A percentile compares a stretch with the other conserved stretches of the same genome.
phyloP scores from a whole-genome alignment of 2,113 vertebrate genomes.

The Gymnarchus niloticus region DNA sequence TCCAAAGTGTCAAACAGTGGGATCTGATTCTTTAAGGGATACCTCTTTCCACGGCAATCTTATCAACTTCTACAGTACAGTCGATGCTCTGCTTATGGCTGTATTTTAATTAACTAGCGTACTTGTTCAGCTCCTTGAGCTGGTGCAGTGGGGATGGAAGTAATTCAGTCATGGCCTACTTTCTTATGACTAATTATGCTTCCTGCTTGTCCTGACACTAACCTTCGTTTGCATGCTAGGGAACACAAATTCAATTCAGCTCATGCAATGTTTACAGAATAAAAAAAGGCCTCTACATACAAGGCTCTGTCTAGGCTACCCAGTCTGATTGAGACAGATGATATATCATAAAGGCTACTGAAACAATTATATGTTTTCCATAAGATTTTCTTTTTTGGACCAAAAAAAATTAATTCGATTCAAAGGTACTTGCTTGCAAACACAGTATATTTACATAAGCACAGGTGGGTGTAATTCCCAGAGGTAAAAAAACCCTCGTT shows the following conservation, averaged over 20 bases:
- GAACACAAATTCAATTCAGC: conserved; percentile 17
- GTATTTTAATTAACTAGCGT: not conserved
- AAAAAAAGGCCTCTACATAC: not conserved
- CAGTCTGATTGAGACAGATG: conserved; percentile 7
- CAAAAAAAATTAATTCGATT: not conserved
- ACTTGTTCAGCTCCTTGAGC: not conserved
- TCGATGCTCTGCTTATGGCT: not conserved
- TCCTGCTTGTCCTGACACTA: not conserved
- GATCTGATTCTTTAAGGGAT: too few relatives aligned
- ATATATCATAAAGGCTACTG: not conserved
- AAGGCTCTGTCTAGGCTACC: not conserved
- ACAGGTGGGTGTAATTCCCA: not conserved
- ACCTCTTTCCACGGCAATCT: not conserved
- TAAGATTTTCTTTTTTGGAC: not conserved
- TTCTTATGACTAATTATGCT: conserved; percentile 18
- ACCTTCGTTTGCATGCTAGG: conserved; percentile 5
- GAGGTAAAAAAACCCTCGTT: not conserved
- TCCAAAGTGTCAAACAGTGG: too few relatives aligned
- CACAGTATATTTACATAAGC: not conserved
- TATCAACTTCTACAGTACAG: not conserved
- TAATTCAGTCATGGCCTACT: conserved; percentile 23
- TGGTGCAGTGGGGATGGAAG: not conserved
- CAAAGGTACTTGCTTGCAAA: not conserved
- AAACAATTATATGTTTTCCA: not conserved
- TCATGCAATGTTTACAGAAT: conserved; percentile 26